A percentile compares a stretch with the other conserved stretches of the same genome.
phyloP scores from a whole-genome alignment of 2,797 vertebrate species.

The Scleropages formosus region DNA sequence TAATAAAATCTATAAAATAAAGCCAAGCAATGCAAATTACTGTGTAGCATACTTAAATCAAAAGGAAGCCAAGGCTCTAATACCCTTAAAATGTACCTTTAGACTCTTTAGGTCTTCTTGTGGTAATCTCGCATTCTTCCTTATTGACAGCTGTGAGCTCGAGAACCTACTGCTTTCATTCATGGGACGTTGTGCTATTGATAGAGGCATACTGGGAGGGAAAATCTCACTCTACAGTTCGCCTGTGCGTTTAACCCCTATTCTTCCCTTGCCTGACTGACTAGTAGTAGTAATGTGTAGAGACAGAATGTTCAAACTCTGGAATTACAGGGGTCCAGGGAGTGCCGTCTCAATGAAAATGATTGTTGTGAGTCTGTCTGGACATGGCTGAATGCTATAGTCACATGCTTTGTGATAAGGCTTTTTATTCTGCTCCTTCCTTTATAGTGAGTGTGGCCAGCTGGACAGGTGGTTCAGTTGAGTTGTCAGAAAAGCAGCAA shows the following conservation, averaged over 20 bases:
- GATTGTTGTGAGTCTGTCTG: conserved; percentile 40
- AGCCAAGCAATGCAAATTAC: too few species aligned
- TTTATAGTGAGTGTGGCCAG: conserved; percentile 42
- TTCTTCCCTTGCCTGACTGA: not conserved
- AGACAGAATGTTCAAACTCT: conserved; percentile 16
- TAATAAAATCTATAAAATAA: too few species aligned
- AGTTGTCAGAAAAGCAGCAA: not conserved
- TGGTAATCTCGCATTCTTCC: too few species aligned
- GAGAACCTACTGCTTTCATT: too few species aligned
- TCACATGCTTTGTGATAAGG: conserved; percentile 16
- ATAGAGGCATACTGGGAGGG: not conserved
- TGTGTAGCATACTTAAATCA: too few species aligned
- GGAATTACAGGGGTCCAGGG: conserved; percentile 37
- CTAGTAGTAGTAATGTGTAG: not conserved
- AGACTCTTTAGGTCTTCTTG: too few species aligned
- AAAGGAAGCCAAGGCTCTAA: too few species aligned
- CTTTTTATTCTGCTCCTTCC: conserved; percentile 31
- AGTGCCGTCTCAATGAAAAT: conserved; percentile 45
- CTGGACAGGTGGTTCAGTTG: conserved; percentile 39
- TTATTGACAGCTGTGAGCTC: too few species aligned
- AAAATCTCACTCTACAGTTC: not conserved
- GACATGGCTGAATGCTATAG: conserved; percentile 37
- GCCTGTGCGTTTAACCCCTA: too few species aligned
- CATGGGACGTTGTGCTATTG: too few species aligned
- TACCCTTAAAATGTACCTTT: too few species aligned